Evolutionary conservation across 2,797 vertebrate genomes (phyloP).

Genomic region (Xyrichtys novacula): DNA sequence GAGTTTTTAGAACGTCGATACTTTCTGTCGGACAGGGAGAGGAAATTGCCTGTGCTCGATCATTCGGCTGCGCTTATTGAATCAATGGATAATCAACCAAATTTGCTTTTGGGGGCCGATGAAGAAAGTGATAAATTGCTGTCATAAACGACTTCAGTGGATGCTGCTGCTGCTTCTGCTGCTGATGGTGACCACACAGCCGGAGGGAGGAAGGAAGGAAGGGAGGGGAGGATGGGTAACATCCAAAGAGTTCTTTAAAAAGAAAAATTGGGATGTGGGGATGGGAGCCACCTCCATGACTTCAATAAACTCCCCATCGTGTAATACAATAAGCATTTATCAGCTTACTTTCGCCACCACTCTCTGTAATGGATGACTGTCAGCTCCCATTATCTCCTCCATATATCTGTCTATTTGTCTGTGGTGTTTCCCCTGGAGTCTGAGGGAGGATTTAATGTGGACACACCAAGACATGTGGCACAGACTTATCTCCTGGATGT

Average conservation of each 20-base stretch:
- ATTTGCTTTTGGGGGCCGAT: slow-evolving; percentile 55
- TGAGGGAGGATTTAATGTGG: slow-evolving; percentile 48
- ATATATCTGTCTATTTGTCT: slow-evolving; percentile 71
- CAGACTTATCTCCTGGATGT: slow-evolving; percentile 26
- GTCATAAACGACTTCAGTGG: slow-evolving; percentile 68
- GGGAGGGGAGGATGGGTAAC: slow-evolving; percentile 40
- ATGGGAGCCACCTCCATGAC: slow-evolving; percentile 41
- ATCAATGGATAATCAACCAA: slow-evolving; percentile 69
- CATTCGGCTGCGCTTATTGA: slow-evolving; percentile 63
- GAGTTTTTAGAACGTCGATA: slow-evolving; percentile 23
- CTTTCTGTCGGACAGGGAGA: slow-evolving; percentile 30
- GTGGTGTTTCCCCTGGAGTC: slow-evolving; percentile 25
- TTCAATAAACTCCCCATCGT: slow-evolving; percentile 72
- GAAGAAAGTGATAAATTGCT: slow-evolving; percentile 68
- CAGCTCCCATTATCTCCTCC: slow-evolving; percentile 59
- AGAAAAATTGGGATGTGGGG: slow-evolving; percentile 43
- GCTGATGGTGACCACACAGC: slow-evolving; percentile 53
- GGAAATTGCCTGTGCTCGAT: slow-evolving; percentile 54
- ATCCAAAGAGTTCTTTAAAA: slow-evolving; percentile 50
- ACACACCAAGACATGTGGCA: slow-evolving; percentile 38
- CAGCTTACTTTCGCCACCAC: slow-evolving; percentile 65
- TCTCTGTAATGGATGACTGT: slow-evolving; percentile 72
- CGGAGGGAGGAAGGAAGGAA: too few species aligned
- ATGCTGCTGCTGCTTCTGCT: slow-evolving; percentile 19
- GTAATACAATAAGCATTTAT: slow-evolving; percentile 80